These are phyloP conservation scores for Drosophila fuyamai DNA, from an alignment of 1,140 invertebrate species.

Conservation along the genomic window DNA sequence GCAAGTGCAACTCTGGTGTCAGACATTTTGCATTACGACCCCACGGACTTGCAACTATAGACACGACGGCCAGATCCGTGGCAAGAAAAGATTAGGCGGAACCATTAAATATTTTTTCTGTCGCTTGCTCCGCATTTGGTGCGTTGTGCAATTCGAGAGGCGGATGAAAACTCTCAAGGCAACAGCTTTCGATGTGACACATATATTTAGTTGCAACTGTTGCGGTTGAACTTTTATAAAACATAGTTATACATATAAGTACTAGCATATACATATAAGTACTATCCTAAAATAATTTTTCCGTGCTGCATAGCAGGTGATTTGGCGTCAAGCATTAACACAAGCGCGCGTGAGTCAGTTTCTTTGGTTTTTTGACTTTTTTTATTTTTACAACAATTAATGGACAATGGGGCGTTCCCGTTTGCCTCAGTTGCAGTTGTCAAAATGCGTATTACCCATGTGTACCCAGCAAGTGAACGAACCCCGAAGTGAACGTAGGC, in stretches of 20 bases:
- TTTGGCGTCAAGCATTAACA: conserved; percentile 25
- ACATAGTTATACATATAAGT: no score
- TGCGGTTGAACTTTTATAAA: neutral
- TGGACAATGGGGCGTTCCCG: conserved; percentile 50
- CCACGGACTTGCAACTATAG: conserved; percentile 19
- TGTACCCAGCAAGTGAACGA: conserved; percentile 40
- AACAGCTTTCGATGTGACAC: conserved; percentile 50
- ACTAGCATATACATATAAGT: no score
- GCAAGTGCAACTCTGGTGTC: conserved; percentile 35
- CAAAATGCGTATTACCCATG: conserved; percentile 48
- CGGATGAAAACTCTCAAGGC: conserved; percentile 26
- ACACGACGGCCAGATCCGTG: conserved; percentile 22
- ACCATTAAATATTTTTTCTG: conserved; percentile 62
- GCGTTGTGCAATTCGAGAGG: conserved; percentile 65
- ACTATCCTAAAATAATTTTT: neutral
- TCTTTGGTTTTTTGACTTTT: conserved; percentile 13
- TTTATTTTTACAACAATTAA: conserved; percentile 37
- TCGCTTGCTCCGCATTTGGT: conserved; percentile 62
- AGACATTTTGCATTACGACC: conserved; percentile 68
- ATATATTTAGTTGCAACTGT: conserved; percentile 40
- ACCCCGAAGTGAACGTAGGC: conserved; percentile 45
- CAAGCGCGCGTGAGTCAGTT: conserved; percentile 46
- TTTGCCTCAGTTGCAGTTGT: conserved; percentile 44
- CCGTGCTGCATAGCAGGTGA: conserved; percentile 58
- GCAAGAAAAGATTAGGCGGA: conserved; percentile 48